Percentiles rank a stretch among this genome's conserved stretches.
These are phyloP conservation scores for Sternarchorhynchus goeldii DNA, from an alignment of 2,797 vertebrate genomes.

Conservation along the genomic window DNA sequence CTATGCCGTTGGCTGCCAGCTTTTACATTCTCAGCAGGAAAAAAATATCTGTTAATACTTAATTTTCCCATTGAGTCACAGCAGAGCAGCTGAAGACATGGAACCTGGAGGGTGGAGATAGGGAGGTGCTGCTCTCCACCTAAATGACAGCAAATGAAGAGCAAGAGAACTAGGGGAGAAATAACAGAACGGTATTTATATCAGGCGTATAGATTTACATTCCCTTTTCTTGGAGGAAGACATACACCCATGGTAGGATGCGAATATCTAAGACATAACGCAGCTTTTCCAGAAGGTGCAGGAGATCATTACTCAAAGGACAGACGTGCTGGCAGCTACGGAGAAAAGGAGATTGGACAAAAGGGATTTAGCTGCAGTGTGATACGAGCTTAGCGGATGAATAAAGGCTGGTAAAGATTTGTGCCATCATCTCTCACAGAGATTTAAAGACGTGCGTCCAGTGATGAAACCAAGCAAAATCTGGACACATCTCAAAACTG, in stretches of 20 bases:
- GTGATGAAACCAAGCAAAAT: slow-evolving; percentile 26
- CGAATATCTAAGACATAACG: slow-evolving; percentile 10
- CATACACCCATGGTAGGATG: not conserved
- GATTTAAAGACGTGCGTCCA: slow-evolving; percentile 20
- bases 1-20: slow-evolving; percentile 9
- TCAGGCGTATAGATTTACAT: slow-evolving; percentile 43
- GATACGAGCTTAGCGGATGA: not conserved
- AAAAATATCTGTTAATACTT: slow-evolving; percentile 28
- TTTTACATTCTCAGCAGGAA: slow-evolving; percentile 12
- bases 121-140: not conserved
- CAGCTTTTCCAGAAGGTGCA: slow-evolving; percentile 13
- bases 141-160: slow-evolving; percentile 22
- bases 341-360: slow-evolving; percentile 1
- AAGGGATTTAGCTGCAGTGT: slow-evolving; percentile 13
- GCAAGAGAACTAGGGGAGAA: slow-evolving; percentile 1
- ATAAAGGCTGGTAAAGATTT: slow-evolving; percentile 24
- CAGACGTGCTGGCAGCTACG: slow-evolving; percentile 10
- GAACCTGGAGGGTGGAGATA: not conserved
- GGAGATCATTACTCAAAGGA: slow-evolving; percentile 14
- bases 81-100: not conserved
- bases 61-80: slow-evolving; percentile 37
- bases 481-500: slow-evolving; percentile 6
- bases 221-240: slow-evolving; percentile 30
- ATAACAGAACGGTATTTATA: slow-evolving; percentile 26
- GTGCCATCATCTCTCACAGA: not conserved